These are phyloP conservation scores for Calameuta idolon DNA, from an alignment of 2,888 invertebrate species.

Conservation along the genomic window DNA sequence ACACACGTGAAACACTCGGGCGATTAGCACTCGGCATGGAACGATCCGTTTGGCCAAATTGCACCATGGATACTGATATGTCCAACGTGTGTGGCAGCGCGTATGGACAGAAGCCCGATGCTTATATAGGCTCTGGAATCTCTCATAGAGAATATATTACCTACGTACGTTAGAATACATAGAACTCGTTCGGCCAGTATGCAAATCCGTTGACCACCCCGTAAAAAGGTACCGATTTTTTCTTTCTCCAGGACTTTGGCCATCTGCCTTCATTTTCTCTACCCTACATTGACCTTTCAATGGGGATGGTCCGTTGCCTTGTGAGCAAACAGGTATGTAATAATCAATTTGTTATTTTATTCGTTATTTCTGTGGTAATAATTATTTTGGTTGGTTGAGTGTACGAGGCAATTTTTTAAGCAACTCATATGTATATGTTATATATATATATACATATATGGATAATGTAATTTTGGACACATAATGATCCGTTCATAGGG, in stretches of 20 bases:
- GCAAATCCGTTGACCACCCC: constrained; percentile 40
- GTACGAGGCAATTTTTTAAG: no score
- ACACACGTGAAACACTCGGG: background rate
- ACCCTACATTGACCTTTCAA: background rate
- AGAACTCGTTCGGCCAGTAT: constrained; percentile 45
- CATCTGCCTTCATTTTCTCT: constrained; percentile 19
- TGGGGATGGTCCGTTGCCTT: background rate
- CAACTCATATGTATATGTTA: no score
- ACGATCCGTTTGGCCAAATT: background rate
- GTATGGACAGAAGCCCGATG: background rate
- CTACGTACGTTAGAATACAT: background rate
- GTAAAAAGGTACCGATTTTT: constrained; percentile 28
- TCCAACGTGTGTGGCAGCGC: background rate
- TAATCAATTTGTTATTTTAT: no score
- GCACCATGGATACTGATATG: background rate
- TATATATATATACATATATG: no score
- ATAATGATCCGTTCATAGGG: no score
- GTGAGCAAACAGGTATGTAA: no score
- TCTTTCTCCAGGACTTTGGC: constrained; percentile 8
- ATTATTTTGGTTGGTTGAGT: no score
- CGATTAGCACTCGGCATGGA: background rate
- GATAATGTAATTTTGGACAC: no score
- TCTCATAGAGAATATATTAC: background rate
- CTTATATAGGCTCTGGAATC: background rate
- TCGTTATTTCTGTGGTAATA: no score